A percentile compares a stretch with the other conserved stretches of the same genome.
Conservation (phyloP, 2,888 invertebrate genomes). For the Lithosia quadra region DNA sequence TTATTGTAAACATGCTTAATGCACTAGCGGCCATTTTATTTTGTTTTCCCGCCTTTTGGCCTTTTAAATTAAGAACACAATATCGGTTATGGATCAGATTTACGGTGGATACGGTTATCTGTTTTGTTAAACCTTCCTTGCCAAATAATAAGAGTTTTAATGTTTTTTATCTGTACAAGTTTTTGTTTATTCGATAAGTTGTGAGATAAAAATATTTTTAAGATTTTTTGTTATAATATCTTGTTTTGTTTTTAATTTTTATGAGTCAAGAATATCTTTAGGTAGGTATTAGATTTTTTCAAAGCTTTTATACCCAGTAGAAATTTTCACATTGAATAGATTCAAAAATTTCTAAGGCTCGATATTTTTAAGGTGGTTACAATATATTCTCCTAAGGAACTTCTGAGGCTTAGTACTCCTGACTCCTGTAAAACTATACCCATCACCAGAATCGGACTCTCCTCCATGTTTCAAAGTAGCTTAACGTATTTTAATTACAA, state of each 20-base stretch:
- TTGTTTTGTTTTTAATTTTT: neutral
- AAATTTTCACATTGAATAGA: too few relatives aligned
- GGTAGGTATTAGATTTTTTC: too few relatives aligned
- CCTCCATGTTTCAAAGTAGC: too few relatives aligned
- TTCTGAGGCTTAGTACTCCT: too few relatives aligned
- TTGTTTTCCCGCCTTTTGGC: conserved; percentile 40
- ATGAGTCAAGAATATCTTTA: too few relatives aligned
- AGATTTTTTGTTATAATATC: conserved; percentile 9
- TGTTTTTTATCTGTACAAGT: conserved; percentile 18
- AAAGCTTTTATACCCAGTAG: neutral
- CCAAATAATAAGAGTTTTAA: conserved; percentile 16
- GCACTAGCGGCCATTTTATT: conserved; percentile 47
- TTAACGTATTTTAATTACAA: too few relatives aligned
- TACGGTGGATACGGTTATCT: conserved; percentile 27
- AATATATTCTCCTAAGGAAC: too few relatives aligned
- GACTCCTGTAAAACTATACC: too few relatives aligned
- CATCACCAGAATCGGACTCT: too few relatives aligned
- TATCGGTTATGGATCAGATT: conserved; percentile 38
- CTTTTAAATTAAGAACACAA: conserved; percentile 37
- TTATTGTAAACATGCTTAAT: conserved; percentile 58
- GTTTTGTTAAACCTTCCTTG: conserved; percentile 33
- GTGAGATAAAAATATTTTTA: conserved; percentile 21
- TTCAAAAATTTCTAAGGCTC: neutral
- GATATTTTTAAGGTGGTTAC: too few relatives aligned
- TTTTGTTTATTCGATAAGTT: conserved; percentile 39